Evolutionary conservation across 2,888 invertebrate species (phyloP).

Genomic region (Aleiodes alternator): DNA sequence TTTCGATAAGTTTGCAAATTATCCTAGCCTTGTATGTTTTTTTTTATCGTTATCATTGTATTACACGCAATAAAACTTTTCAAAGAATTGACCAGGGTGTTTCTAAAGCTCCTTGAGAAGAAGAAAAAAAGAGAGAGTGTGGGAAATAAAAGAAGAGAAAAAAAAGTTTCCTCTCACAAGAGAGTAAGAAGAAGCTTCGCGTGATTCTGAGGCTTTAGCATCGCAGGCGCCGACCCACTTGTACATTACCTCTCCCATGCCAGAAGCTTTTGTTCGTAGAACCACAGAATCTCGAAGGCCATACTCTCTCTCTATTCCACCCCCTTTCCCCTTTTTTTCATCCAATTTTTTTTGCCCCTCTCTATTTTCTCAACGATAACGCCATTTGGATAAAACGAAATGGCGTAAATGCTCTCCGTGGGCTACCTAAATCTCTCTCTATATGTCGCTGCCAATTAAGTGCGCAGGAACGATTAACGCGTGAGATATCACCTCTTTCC

Average conservation of each 20-base stretch:
- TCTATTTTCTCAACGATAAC: too few species aligned
- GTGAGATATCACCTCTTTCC: slow-evolving; percentile 14
- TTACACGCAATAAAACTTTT: slow-evolving; percentile 20
- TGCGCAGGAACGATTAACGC: slow-evolving; percentile 19
- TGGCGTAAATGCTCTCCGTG: slow-evolving; percentile 14
- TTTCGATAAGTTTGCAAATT: slow-evolving; percentile 3
- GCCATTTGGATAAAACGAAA: slow-evolving; percentile 9
- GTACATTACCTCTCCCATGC: background rate
- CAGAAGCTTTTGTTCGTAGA: slow-evolving; percentile 5
- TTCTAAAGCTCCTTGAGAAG: too few species aligned
- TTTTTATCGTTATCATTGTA: too few species aligned
- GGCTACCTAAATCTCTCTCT: slow-evolving; percentile 17
- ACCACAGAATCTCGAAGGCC: slow-evolving; percentile 10
- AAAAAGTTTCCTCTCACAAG: slow-evolving; percentile 2
- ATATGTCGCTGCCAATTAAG: slow-evolving; percentile 24
- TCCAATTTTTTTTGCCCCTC: too few species aligned
- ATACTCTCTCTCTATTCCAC: background rate
- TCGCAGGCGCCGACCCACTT: slow-evolving; percentile 24
- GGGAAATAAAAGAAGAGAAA: background rate
- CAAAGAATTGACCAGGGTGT: background rate
- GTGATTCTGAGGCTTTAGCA: slow-evolving; percentile 23
- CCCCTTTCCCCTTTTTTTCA: too few species aligned
- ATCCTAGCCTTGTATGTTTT: slow-evolving; percentile 5
- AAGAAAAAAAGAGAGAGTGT: too few species aligned
- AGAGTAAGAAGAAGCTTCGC: slow-evolving; percentile 23